These are phyloP conservation scores for Mirounga angustirostris DNA, from an alignment of 2,113 vertebrate species.

Conservation along the genomic window DNA sequence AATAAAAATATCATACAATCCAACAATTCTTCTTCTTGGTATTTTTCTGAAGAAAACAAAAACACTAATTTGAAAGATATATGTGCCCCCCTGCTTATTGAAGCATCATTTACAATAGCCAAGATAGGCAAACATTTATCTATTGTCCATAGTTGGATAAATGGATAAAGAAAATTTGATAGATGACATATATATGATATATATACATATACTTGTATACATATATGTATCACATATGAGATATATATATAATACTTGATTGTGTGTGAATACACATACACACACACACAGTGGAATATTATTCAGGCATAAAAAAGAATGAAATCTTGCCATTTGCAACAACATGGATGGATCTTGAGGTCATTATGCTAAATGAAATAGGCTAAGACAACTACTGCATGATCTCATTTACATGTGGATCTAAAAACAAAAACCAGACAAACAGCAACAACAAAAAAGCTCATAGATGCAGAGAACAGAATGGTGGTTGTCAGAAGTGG, in stretches of 20 bases:
- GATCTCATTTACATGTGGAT: not conserved
- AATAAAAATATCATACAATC: not conserved
- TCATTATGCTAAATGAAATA: not conserved
- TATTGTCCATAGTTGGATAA: not conserved
- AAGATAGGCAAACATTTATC: not conserved
- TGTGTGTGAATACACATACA: not conserved
- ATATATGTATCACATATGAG: not conserved
- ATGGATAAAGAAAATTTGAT: not conserved
- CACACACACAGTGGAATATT: not conserved
- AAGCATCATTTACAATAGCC: not conserved
- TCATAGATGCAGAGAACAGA: not conserved
- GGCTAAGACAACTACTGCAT: not conserved
- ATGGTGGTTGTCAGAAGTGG: not conserved
- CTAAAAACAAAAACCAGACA: not conserved
- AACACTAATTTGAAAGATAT: not conserved
- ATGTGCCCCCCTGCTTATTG: not conserved
- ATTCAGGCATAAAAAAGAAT: not conserved
- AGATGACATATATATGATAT: not conserved
- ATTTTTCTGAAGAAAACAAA: not conserved
- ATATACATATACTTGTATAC: not conserved
- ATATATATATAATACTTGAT: not conserved
- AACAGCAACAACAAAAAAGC: not conserved
- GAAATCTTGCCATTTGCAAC: not conserved
- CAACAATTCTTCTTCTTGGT: not conserved
- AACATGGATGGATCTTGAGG: not conserved